A percentile compares a stretch with the other conserved stretches of the same genome.
These are phyloP conservation scores for Thymelicus sylvestris DNA, from an alignment of 2,888 invertebrate genomes.

Conservation along the genomic window DNA sequence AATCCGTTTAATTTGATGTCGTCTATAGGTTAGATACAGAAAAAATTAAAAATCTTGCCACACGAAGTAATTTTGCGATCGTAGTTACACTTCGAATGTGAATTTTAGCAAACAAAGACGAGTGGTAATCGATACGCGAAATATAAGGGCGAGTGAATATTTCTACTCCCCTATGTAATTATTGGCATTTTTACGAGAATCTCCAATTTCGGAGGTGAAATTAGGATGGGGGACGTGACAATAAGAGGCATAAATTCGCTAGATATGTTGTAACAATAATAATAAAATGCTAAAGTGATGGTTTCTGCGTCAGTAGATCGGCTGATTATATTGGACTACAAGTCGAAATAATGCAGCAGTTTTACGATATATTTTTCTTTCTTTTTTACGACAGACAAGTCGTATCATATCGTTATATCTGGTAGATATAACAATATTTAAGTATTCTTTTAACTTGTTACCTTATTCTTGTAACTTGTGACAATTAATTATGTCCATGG, in stretches of 20 bases:
- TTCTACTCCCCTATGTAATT: conserved; percentile 71
- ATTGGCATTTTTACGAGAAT: conserved; percentile 68
- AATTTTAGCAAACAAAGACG: conserved; percentile 24
- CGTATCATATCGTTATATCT: no score
- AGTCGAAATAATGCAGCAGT: no score
- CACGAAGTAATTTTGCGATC: neutral
- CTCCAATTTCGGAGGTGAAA: conserved; percentile 61
- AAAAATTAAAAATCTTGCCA: no score
- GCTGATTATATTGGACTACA: no score
- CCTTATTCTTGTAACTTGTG: no score
- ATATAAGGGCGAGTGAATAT: conserved; percentile 59
- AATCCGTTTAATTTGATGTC: neutral
- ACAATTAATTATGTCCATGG: no score
- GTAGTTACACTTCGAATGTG: conserved; percentile 16
- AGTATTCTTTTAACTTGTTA: no score
- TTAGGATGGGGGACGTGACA: conserved; percentile 48
- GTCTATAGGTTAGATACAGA: no score
- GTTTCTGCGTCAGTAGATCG: no score
- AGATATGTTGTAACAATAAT: conserved; percentile 28
- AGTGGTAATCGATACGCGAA: conserved; percentile 40
- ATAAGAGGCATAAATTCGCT: conserved; percentile 36
- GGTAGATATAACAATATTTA: no score
- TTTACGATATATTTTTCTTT: no score
- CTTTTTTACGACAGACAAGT: no score
- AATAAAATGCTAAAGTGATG: conserved; percentile 10